Percentiles rank a stretch among this genome's conserved stretches.
These are phyloP conservation scores for Micromussa lordhowensis DNA, from an alignment of 92 coral and sea anemone genomes.

Conservation along the genomic window DNA sequence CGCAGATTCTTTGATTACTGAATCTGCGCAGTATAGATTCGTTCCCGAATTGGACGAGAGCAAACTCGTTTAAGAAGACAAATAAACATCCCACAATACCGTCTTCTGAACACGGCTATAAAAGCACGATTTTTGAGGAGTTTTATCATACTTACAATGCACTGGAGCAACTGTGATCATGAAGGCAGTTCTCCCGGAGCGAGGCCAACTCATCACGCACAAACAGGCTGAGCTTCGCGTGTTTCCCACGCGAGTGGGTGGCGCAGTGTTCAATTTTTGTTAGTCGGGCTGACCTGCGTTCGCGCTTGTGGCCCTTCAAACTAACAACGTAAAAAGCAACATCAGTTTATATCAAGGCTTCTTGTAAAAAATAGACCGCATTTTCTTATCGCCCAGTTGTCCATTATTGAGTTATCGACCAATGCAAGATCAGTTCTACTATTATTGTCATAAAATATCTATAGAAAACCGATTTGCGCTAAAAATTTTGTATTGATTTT, in stretches of 20 bases:
- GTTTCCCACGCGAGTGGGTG: slow-evolving; percentile 67
- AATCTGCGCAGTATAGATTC: slow-evolving; percentile 9
- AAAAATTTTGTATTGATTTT: not conserved
- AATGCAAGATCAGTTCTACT: not conserved
- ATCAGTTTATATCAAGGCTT: not conserved
- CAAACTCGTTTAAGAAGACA: not conserved
- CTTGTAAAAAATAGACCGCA: not conserved
- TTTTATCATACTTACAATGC: slow-evolving; percentile 85
- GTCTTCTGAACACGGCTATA: slow-evolving; percentile 38
- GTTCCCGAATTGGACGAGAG: slow-evolving; percentile 15
- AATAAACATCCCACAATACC: slow-evolving; percentile 30
- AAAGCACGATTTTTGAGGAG: slow-evolving; percentile 39
- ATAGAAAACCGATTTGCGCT: not conserved
- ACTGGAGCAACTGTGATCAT: slow-evolving; percentile 90
- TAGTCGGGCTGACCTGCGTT: slow-evolving; percentile 91
- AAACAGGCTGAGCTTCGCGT: slow-evolving; percentile 70
- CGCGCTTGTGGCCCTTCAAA: slow-evolving; percentile 77
- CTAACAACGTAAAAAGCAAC: not conserved
- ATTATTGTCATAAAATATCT: not conserved
- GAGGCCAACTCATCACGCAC: slow-evolving; percentile 64
- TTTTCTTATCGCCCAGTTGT: not conserved
- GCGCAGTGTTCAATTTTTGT: slow-evolving; percentile 91
- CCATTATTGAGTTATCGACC: not conserved
- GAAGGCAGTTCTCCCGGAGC: slow-evolving; percentile 89
- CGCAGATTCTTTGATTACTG: not conserved